Evolutionary conservation across 2,888 invertebrate species (phyloP), one percentile per base, ranked within the genome.

Genomic region (Drosophila aldrichi): DNA sequence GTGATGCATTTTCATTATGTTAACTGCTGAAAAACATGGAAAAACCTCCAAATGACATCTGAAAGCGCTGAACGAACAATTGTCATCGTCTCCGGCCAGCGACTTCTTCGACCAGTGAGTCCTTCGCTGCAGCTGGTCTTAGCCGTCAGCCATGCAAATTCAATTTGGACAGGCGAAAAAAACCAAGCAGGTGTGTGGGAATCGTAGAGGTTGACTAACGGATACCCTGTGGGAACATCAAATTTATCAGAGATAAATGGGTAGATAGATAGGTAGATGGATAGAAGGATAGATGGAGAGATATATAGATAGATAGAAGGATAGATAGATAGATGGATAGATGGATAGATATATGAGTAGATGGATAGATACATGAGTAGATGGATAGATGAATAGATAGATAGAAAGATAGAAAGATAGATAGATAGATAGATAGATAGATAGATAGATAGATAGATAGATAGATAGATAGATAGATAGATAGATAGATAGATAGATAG

Each of bases 121-220:
- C 49, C 51, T 25, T 43, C 56, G 44, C 61, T 62, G 43, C 73
- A 65, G 58, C 72, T 59, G 88, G 70, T 76, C 89, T 84, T 84
- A 70, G 82, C 85, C 74, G 72, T 74, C 70, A 71, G 89, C 82
- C 77, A 88, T 88, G 85, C 88, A 89, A 84, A 84, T 84, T 84
- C 88, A 84, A 89, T 84, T 84, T 89, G 80, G 69, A 63, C 63
- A 67, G 59, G 49, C 59, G 32, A 10, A 10, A 68, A 59, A 52
- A 20, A 29, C 1, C 16, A 32, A 10, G 38, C 2, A 32, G 29
- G 29, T 7, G 1, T 10, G 52, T 16, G 22, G 7, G 1, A 2
- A 22, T 16, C 0, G 2, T 16, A 20, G n/a, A 7, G 54, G 10
- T 54, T 22, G 54, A 38, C 54, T 6, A 0, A 0, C 1, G 25